These are phyloP conservation scores for Prostheceraeus crozeri DNA, from an alignment of 2,888 invertebrate species.

Conservation along the genomic window DNA sequence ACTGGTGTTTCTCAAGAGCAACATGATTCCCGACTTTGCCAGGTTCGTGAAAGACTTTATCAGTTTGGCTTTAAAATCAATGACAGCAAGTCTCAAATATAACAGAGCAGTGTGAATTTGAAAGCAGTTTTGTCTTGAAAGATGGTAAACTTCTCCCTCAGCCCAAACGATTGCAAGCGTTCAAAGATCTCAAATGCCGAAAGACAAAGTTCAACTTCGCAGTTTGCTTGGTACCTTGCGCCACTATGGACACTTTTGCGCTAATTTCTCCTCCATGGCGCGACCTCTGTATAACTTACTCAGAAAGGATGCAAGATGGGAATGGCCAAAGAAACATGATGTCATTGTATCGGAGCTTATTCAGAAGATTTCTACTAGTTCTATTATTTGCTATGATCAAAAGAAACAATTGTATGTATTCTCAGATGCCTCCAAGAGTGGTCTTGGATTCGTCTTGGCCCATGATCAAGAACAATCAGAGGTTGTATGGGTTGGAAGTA, in stretches of 20 bases:
- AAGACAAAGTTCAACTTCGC: constrained; percentile 14
- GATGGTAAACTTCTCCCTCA: constrained; percentile 29
- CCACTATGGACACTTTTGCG: background rate
- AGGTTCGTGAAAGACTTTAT: constrained; percentile 33
- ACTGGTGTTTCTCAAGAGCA: background rate
- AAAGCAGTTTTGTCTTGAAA: constrained; percentile 21
- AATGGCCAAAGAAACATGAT: background rate
- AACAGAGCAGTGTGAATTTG: constrained; percentile 16
- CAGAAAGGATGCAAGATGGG: background rate
- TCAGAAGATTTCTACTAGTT: background rate
- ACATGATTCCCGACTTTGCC: constrained; percentile 21
- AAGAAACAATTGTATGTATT: background rate
- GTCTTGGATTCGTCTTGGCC: background rate
- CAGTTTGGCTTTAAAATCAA: constrained; percentile 24
- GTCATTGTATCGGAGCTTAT: background rate
- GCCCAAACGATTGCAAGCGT: constrained; percentile 21
- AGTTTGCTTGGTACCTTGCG: background rate
- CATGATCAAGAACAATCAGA: background rate
- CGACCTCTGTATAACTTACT: constrained; percentile 14
- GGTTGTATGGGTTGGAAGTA: constrained; percentile 27
- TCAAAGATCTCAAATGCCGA: no score
- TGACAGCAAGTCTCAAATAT: constrained; percentile 18
- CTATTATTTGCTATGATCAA: constrained; percentile 7
- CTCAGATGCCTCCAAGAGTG: background rate
- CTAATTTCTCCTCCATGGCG: background rate